phyloP scores from a whole-genome alignment of 2,113 vertebrate genomes.

The Campylorhamphus procurvoides region DNA sequence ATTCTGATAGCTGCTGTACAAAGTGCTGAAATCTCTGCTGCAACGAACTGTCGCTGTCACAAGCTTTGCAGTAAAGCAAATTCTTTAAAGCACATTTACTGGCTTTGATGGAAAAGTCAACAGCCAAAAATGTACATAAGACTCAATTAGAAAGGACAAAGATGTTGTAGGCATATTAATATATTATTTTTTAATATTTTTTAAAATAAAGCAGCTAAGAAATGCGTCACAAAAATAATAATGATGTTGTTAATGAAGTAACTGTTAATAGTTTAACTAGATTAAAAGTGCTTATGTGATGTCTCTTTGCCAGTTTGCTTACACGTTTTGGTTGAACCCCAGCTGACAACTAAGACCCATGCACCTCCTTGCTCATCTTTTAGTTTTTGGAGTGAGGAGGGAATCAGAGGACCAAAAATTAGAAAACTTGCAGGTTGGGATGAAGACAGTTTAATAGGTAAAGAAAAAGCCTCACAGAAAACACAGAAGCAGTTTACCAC shows the following conservation, averaged over 20 bases:
- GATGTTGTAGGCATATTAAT: rapidly evolving
- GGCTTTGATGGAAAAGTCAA: neutral
- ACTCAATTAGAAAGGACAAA: neutral
- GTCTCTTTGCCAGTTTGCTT: neutral
- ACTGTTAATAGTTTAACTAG: neutral
- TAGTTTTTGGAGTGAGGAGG: rapidly evolving
- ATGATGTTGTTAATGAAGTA: neutral
- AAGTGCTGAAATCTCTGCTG: neutral
- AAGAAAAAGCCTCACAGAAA: neutral
- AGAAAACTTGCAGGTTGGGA: neutral
- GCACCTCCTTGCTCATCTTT: neutral
- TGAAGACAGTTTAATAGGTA: neutral
- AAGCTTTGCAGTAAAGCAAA: neutral
- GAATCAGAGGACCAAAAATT: neutral
- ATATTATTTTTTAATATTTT: neutral
- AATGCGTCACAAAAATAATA: neutral
- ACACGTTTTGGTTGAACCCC: neutral
- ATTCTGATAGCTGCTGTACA: neutral
- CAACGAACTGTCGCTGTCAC: neutral
- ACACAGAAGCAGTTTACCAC: neutral
- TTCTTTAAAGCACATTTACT: neutral
- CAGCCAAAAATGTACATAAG: neutral
- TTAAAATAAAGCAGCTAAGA: neutral
- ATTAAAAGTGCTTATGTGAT: neutral
- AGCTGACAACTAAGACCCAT: neutral